These are phyloP conservation scores for Urocyon cinereoargenteus DNA, from an alignment of 2,797 vertebrate species.

Conservation along the genomic window DNA sequence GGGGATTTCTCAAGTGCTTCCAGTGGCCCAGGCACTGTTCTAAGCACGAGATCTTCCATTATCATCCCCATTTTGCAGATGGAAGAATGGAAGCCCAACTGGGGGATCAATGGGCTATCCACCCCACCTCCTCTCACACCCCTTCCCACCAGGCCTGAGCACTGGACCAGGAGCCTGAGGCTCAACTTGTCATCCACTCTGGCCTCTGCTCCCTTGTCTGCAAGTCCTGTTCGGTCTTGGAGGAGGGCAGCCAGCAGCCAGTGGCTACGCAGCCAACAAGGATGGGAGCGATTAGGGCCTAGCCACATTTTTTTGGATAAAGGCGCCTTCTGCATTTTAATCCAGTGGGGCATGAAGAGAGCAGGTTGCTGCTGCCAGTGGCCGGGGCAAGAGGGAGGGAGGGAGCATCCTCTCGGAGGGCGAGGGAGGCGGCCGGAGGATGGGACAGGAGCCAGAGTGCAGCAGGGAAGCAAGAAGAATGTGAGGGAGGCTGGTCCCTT, in stretches of 20 bases:
- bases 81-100: background rate
- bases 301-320: background rate
- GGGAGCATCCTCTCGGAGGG: background rate
- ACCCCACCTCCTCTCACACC: rapidly evolving
- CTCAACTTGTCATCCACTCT: background rate
- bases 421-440: rapidly evolving
- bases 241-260: conserved; percentile 59
- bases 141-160: background rate
- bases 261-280: background rate
- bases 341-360: background rate
- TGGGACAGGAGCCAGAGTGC: background rate
- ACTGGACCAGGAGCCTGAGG: background rate
- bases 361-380: background rate
- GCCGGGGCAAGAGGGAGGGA: background rate
- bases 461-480: background rate
- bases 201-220: background rate
- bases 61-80: background rate
- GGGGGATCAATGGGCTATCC: rapidly evolving
- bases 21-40: too few relatives aligned
- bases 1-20: background rate
- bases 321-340: conserved; percentile 58
- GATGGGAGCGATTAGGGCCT: conserved; percentile 59
- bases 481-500: background rate
- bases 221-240: background rate
- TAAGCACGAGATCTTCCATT: background rate